Base-by-base conservation (phyloP, 2,888 invertebrate genomes). In the Chrysina gloriosa region DNA sequence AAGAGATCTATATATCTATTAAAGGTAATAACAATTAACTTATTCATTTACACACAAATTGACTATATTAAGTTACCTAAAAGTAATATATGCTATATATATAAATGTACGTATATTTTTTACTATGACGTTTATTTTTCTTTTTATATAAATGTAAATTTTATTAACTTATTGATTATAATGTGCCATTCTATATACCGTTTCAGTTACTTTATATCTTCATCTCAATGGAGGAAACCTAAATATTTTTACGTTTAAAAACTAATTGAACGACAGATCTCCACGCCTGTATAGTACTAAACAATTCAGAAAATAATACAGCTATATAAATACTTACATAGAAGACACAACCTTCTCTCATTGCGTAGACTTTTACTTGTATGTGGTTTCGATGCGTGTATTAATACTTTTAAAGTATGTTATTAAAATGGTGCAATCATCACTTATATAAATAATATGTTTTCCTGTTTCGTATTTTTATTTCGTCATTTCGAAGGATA, bases 1-100 rank as follows among this genome's bases (percentile, higher is more conserved):
- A 76, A 71, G 50, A 61, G 65, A 68, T 45, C 42, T 70, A 63
- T 69, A 58, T 73, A 75, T 72, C 70, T 75, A 69, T 39, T 56
- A 45, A 42, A 65, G 29, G 74, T 74, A 72, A 76, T 76, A 79
- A 79, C 80, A 78, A 78, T 78, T 79, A 75, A 72, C 78, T 77
- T 75, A 64, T 68, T 68, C 76, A 77, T 67, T 77, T 77, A 73
- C 74, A 73, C 75, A 75, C 72, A 76, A 75, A 73, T 75, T 72
- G 72, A 71, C 73, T 73, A 70, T 72, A 39, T 63, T 69, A 72
- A 73, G 73, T 73, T 74, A 73, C 73, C 73, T 72, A 73, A 73
- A 69, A 65, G n/a, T n/a, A n/a, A n/a, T n/a, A n/a, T n/a, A n/a
- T n/a, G n/a, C n/a, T n/a, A n/a, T n/a, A n/a, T n/a, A n/a, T n/a